These are phyloP conservation scores for Bujurquina vittata DNA, from an alignment of 2,113 vertebrate species.

Conservation along the genomic window DNA sequence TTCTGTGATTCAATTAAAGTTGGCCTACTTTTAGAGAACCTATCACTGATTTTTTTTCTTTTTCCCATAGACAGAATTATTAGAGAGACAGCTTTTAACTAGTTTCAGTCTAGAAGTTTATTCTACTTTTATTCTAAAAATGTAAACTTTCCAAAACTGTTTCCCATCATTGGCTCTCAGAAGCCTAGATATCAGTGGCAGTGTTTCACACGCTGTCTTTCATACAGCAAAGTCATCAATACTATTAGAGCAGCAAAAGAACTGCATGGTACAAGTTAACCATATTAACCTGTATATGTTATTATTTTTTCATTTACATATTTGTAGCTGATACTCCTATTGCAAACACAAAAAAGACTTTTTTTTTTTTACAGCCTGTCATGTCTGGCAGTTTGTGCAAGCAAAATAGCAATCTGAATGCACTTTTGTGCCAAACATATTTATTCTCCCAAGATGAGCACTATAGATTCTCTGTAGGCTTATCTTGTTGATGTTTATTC, in stretches of 20 bases:
- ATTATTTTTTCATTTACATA: neutral
- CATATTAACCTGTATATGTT: neutral
- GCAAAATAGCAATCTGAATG: too few relatives aligned
- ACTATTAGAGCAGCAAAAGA: neutral
- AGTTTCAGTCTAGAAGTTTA: conserved; percentile 20
- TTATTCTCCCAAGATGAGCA: too few relatives aligned
- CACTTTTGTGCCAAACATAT: too few relatives aligned
- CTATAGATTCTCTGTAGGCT: too few relatives aligned
- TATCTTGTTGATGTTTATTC: too few relatives aligned
- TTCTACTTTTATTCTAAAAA: conserved; percentile 8
- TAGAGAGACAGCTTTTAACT: conserved; percentile 25
- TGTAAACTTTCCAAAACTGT: conserved; percentile 6
- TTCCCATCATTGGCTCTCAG: neutral
- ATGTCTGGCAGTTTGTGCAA: too few relatives aligned
- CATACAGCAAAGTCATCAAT: neutral
- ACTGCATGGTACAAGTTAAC: neutral
- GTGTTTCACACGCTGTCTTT: neutral
- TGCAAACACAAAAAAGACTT: neutral
- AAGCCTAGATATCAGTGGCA: neutral
- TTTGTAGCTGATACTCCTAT: neutral
- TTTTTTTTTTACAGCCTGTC: too few relatives aligned
- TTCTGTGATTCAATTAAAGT: conserved; percentile 67
- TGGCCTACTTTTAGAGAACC: conserved; percentile 54
- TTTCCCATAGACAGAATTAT: conserved; percentile 7
- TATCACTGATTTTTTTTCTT: neutral